Evolutionary conservation across 2,797 vertebrate species (phyloP).

Genomic region (Heteromormyrus szaboi): DNA sequence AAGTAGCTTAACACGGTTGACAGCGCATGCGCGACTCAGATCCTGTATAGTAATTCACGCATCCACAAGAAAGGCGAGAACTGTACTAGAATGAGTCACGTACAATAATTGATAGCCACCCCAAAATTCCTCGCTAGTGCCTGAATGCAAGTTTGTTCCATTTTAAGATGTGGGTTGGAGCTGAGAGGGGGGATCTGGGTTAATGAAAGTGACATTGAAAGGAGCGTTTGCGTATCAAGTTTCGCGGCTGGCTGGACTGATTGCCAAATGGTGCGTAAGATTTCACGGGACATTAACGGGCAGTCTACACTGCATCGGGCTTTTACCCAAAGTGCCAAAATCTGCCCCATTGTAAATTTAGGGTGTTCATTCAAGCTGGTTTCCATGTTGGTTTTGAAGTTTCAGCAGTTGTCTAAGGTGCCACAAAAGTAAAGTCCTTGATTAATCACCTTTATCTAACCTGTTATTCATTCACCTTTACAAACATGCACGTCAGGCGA

Average conservation of each 20-base stretch:
- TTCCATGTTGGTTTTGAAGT: not conserved
- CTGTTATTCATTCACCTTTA: not conserved
- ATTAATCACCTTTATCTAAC: not conserved
- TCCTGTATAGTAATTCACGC: not conserved
- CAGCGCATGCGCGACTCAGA: not conserved
- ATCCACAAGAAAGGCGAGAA: not conserved
- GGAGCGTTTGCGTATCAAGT: not conserved
- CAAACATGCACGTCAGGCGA: not conserved
- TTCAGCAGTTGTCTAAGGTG: not conserved
- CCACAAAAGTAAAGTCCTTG: not conserved
- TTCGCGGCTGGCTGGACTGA: not conserved
- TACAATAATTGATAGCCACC: not conserved
- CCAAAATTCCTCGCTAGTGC: not conserved
- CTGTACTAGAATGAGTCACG: not conserved
- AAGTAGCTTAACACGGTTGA: not conserved
- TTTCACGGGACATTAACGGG: not conserved
- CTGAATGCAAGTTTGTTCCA: not conserved
- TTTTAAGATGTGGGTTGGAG: not conserved
- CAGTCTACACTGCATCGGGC: not conserved
- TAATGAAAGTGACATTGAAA: slow-evolving; percentile 5
- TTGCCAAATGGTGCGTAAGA: not conserved
- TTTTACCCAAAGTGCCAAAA: not conserved
- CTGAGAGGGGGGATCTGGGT: not conserved
- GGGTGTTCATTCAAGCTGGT: not conserved
- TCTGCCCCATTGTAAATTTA: not conserved